Base-by-base conservation (phyloP, 2,797 vertebrate species). In the Limosa lapponica region DNA sequence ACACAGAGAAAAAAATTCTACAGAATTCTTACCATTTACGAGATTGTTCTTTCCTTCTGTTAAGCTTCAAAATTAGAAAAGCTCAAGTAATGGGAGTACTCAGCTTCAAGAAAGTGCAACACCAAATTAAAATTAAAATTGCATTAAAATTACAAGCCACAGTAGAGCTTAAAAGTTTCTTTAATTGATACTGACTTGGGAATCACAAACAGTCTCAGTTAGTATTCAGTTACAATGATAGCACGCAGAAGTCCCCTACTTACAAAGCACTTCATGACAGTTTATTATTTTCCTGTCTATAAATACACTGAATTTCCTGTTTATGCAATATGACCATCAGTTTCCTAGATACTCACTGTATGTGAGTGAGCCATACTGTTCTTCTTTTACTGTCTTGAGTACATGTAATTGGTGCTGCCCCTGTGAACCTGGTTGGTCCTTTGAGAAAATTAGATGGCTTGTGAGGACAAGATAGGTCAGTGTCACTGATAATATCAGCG, bases 361-460 rank as follows among this genome's bases (percentile, higher is more conserved):
- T 23, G 15, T 41, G 30, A 89, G 74, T 49, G 16, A 75, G 20
- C 16, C 16, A 27, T 36, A 61, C 16, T 77, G 6, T 3, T 43
- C 17, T 8, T 65, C 49, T 86, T 69, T 83, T 64, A 41, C 20
- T 61, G 8, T 57, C 71, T 65, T 72, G 32, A 87, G 32, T 58
- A 48, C 7, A 24, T 14, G 12, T 52, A 71, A 82, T 64, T 69
- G 2, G 13, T 72, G 8, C 41, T 87, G 44, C n/a, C 34, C 11
- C 22, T 69, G 15, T 64, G 73, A 95, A 80, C 30, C 79, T 49
- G 7, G 59, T 80, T 52, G 41, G 28, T 36, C 66, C 55, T 86
- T 75, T 55, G n/a, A 86, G 48, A 93, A 94, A 95, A 90, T 82
- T 41, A 91, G 52, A 78, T 80, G 55, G 13, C 20, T 88, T 70